Conservation (phyloP, 1,140 invertebrate genomes). For the Drosophila tani region DNA sequence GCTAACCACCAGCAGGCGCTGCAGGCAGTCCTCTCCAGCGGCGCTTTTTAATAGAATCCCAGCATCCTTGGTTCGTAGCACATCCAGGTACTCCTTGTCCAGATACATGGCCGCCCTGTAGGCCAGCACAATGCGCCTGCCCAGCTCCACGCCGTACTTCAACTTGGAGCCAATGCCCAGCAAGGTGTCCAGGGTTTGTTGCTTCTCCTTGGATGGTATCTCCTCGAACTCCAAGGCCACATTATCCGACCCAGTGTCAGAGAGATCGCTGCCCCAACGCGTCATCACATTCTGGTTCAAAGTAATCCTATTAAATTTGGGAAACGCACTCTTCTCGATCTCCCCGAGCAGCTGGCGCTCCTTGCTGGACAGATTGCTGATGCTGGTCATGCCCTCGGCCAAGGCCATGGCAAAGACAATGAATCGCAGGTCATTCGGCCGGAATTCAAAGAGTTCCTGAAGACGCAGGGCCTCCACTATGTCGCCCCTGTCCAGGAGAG, state of each 20-base stretch:
- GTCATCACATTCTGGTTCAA: slow-evolving; percentile 63
- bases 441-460: slow-evolving; percentile 85
- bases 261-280: slow-evolving; percentile 67
- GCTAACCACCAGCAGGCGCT: slow-evolving; percentile 87
- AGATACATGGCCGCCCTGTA: slow-evolving; percentile 86
- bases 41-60: slow-evolving; percentile 86
- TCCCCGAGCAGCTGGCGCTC: slow-evolving; percentile 74
- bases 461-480: slow-evolving; percentile 85
- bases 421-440: slow-evolving; percentile 85
- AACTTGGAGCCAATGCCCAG: slow-evolving; percentile 83
- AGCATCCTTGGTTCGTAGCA: slow-evolving; percentile 86
- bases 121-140: slow-evolving; percentile 86
- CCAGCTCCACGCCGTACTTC: slow-evolving; percentile 86
- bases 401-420: slow-evolving; percentile 85
- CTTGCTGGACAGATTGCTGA: slow-evolving; percentile 71
- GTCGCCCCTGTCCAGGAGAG: slow-evolving; percentile 82
- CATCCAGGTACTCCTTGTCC: slow-evolving; percentile 86
- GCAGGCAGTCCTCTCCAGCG: slow-evolving; percentile 85
- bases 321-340: slow-evolving; percentile 75
- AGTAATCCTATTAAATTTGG: slow-evolving; percentile 77
- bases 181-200: slow-evolving; percentile 75
- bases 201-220: slow-evolving; percentile 80
- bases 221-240: slow-evolving; percentile 78
- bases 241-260: slow-evolving; percentile 64
- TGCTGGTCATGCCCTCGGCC: slow-evolving; percentile 85